Evolutionary conservation across 1,140 invertebrate genomes (phyloP).

Genomic region (Solenopsis invicta): DNA sequence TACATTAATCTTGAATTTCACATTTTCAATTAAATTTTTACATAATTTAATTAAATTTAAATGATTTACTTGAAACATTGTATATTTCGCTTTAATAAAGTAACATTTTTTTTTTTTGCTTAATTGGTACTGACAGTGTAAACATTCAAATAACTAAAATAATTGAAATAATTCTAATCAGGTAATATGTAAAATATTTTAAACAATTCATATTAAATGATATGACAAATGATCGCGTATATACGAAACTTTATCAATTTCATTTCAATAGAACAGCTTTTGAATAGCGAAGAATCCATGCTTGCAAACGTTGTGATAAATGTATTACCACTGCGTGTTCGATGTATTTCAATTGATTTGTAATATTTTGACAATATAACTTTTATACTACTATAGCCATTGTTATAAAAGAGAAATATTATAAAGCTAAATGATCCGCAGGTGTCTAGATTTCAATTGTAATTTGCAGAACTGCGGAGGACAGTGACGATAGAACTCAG

Average conservation of each 20-base stretch:
- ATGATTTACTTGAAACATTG: background rate
- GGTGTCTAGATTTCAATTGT: background rate
- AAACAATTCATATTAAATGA: background rate
- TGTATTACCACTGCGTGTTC: background rate
- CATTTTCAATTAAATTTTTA: background rate
- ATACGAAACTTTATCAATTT: background rate
- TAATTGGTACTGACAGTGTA: background rate
- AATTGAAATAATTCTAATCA: background rate
- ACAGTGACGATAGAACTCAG: background rate
- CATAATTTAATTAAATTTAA: background rate
- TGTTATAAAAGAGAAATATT: background rate
- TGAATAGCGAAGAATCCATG: background rate
- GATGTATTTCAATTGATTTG: background rate
- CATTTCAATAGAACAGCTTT: constrained; percentile 33
- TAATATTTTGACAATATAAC: background rate
- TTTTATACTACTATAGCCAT: background rate
- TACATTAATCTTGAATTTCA: background rate
- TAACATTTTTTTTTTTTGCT: background rate
- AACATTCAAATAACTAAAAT: too few species aligned
- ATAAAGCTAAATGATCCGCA: background rate
- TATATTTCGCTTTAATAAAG: background rate
- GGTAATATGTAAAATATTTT: constrained; percentile 4
- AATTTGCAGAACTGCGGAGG: constrained; percentile 6
- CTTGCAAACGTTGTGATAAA: background rate
- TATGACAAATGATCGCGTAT: background rate